Evolutionary conservation across 2,888 invertebrate species (phyloP), one percentile per base, ranked within the genome.

Genomic region (Fragum sueziense): DNA sequence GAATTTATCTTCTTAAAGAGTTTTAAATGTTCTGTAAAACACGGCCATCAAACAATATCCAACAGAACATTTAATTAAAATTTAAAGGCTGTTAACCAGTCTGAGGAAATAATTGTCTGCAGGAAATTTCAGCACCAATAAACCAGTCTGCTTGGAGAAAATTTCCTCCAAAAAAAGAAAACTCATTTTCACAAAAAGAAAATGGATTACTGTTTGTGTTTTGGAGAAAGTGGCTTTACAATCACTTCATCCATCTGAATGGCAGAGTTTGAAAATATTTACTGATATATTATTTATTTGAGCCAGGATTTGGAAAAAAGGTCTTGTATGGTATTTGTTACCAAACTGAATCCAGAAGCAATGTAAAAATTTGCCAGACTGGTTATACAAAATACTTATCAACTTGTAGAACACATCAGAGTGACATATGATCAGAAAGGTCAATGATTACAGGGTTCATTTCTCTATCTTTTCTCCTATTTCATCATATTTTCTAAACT

Each of bases 1-100:
- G n/a, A 47, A 47, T 47, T 47, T n/a, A 47, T 47, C n/a, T 47
- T 47, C 47, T 47, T 47, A 9, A 14, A 9, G 47, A 47, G 47
- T 47, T 47, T 47, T 47, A 47, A 47, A 47, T 47, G 47, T 47
- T 47, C 47, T 47, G 17, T 14, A 20, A 20, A 9, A 47, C 14
- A 20, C 47, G 14, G 61, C 33, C 14, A 61, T 61, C 29, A 17
- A 31, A 61, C 61, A 31, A 9, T 61, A 61, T 61, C n/a, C 31
- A 61, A 61, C 61, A 61, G 61, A 61, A 33, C 61, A 61, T 61
- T 61, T 33, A 61, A 61, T 61, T 61, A 61, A 61, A 61, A 33
- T 61, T 61, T 61, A 29, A 61, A 33, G 17, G 33, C n/a, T 61
- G 61, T 31, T 61, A 61, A 61, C 61, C 61, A 61, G 61, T 61